phyloP scores from a whole-genome alignment of 2,113 vertebrate genomes.

The Chloropsis hardwickii region DNA sequence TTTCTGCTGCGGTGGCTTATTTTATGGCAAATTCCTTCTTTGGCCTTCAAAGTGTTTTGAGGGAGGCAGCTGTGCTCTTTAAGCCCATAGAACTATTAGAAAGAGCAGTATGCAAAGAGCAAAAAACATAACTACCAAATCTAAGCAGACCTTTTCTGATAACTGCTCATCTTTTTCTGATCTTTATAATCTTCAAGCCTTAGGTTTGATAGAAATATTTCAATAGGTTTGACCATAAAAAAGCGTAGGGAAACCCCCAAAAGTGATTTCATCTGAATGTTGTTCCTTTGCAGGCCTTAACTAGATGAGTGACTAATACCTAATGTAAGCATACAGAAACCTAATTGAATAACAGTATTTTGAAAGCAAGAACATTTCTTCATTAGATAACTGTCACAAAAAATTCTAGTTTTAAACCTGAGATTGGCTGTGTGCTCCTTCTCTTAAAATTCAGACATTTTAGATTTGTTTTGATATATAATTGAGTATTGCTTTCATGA shows the following conservation, averaged over 20 bases:
- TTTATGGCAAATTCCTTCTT: background rate
- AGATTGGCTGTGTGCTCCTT: background rate
- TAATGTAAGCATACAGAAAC: background rate
- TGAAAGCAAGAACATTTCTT: background rate
- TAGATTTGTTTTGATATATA: background rate
- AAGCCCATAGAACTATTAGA: background rate
- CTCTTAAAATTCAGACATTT: background rate
- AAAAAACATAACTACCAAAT: background rate
- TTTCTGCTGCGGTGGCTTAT: background rate
- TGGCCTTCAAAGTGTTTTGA: background rate
- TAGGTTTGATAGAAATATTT: background rate
- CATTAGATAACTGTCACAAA: background rate
- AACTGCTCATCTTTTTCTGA: background rate
- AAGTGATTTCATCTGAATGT: background rate
- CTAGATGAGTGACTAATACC: background rate
- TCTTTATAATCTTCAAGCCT: background rate
- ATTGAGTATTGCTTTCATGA: background rate
- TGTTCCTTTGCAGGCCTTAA: background rate
- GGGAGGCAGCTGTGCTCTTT: background rate
- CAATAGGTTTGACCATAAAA: background rate
- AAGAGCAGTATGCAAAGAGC: background rate
- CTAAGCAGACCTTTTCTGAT: background rate
- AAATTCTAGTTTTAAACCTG: background rate
- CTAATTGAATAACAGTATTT: background rate
- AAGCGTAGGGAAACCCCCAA: background rate